A percentile compares a stretch with the other conserved stretches of the same genome.
Evolutionary conservation across 2,888 invertebrate genomes (phyloP).

Genomic region (Latrodectus elegans): DNA sequence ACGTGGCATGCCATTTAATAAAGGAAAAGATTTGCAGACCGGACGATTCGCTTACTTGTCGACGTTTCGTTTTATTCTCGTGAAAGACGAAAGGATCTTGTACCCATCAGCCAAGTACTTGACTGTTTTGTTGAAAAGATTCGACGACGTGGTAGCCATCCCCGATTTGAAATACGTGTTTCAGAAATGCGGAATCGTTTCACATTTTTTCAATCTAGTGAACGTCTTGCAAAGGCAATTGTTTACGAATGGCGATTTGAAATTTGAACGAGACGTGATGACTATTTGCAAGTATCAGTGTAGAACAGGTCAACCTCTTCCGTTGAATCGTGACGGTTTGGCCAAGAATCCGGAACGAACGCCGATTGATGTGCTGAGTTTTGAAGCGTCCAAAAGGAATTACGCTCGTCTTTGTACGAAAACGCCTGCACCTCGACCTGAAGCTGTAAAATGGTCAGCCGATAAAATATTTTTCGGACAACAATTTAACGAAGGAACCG

Average conservation of each 20-base stretch:
- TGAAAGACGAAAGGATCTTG: not conserved
- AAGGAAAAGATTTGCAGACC: no score
- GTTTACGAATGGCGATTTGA: not conserved
- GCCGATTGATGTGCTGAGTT: conserved; percentile 4
- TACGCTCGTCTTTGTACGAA: not conserved
- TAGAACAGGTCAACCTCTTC: conserved; percentile 17
- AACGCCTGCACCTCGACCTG: not conserved
- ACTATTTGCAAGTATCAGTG: conserved; percentile 23
- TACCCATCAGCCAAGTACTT: not conserved
- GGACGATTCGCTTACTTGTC: not conserved
- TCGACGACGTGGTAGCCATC: not conserved
- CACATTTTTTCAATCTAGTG: conserved; percentile 19
- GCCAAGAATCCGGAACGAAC: conserved; percentile 4
- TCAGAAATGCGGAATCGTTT: not conserved
- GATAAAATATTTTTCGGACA: conserved; percentile 42
- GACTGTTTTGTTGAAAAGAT: not conserved
- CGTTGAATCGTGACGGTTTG: conserved; percentile 23
- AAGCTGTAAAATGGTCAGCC: not conserved
- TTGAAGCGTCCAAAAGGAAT: conserved; percentile 34
- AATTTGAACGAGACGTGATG: not conserved
- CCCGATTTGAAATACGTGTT: not conserved
- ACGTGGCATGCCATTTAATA: no score
- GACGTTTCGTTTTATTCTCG: not conserved
- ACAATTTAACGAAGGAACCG: conserved; percentile 26
- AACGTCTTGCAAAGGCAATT: not conserved